These are phyloP conservation scores for Bombyx mandarina DNA, from an alignment of 1,140 invertebrate species.

Conservation along the genomic window DNA sequence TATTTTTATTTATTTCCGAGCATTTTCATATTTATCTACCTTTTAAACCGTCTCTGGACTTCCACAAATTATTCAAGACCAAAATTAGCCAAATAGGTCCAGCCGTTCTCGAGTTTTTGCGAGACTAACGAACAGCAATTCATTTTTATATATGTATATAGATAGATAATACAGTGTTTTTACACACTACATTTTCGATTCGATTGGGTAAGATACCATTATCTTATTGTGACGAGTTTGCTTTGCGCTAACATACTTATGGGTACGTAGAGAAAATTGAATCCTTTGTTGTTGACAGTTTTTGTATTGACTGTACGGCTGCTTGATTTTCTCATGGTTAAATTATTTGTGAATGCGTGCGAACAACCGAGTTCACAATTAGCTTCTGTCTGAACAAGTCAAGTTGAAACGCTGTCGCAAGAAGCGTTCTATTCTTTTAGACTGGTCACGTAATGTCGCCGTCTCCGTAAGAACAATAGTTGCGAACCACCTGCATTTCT, in stretches of 20 bases:
- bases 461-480: neutral
- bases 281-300: conserved; percentile 19
- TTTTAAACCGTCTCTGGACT: no score
- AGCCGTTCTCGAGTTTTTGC: no score
- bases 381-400: conserved; percentile 28
- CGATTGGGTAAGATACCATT: conserved; percentile 1
- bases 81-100: no score
- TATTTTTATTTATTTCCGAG: no score
- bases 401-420: conserved; percentile 44
- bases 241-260: conserved; percentile 1
- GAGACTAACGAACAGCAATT: no score
- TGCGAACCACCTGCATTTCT: no score
- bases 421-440: conserved; percentile 41
- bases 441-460: conserved; percentile 35
- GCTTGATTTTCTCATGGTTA: conserved; percentile 23
- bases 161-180: neutral
- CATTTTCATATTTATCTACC: no score
- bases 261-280: neutral
- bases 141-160: no score
- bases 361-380: conserved; percentile 20
- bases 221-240: conserved; percentile 10
- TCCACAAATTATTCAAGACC: no score
- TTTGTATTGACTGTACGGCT: conserved; percentile 18
- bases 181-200: neutral
- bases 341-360: conserved; percentile 22